Percentiles rank a stretch among this genome's conserved stretches.
phyloP scores from a whole-genome alignment of 2,888 invertebrate species.

The Leptinotarsa tumamoca region DNA sequence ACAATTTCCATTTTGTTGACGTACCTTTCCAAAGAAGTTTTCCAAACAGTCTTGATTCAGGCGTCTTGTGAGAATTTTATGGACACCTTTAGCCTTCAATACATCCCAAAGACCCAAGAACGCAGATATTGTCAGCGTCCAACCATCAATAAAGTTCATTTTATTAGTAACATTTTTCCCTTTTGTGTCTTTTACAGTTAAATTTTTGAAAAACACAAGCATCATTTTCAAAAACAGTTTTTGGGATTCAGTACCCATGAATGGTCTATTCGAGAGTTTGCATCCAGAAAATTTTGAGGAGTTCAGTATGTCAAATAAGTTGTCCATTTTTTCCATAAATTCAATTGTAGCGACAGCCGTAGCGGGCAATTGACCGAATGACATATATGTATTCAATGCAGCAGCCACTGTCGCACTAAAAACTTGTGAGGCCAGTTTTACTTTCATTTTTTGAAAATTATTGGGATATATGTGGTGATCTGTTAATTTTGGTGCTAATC shows the following conservation, averaged over 20 bases:
- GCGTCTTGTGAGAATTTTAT: slow-evolving; percentile 40
- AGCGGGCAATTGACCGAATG: slow-evolving; percentile 29
- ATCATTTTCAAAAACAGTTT: slow-evolving; percentile 32
- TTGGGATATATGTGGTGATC: slow-evolving; percentile 44
- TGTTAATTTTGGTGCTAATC: slow-evolving; percentile 44
- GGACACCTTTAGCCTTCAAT: slow-evolving; percentile 28
- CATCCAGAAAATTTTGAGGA: slow-evolving; percentile 24
- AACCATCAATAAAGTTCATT: slow-evolving; percentile 37
- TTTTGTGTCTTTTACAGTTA: slow-evolving; percentile 5
- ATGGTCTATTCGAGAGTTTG: slow-evolving; percentile 24
- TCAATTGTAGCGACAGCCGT: slow-evolving; percentile 31
- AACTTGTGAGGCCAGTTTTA: slow-evolving; percentile 35
- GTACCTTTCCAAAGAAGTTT: slow-evolving; percentile 34
- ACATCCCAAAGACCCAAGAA: slow-evolving; percentile 32
- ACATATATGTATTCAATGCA: slow-evolving; percentile 37
- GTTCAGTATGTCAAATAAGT: slow-evolving; percentile 44
- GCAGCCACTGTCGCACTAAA: slow-evolving; percentile 45
- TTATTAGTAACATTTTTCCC: slow-evolving; percentile 31
- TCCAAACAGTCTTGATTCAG: slow-evolving; percentile 45
- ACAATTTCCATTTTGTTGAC: slow-evolving; percentile 20
- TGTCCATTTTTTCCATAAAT: slow-evolving; percentile 37
- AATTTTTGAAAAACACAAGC: slow-evolving; percentile 8
- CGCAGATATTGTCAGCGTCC: slow-evolving; percentile 30
- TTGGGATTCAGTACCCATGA: slow-evolving; percentile 35
- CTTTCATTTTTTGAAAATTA: slow-evolving; percentile 45